Evolutionary conservation across 2,113 vertebrate species (phyloP).

Genomic region (Tamias sibiricus): DNA sequence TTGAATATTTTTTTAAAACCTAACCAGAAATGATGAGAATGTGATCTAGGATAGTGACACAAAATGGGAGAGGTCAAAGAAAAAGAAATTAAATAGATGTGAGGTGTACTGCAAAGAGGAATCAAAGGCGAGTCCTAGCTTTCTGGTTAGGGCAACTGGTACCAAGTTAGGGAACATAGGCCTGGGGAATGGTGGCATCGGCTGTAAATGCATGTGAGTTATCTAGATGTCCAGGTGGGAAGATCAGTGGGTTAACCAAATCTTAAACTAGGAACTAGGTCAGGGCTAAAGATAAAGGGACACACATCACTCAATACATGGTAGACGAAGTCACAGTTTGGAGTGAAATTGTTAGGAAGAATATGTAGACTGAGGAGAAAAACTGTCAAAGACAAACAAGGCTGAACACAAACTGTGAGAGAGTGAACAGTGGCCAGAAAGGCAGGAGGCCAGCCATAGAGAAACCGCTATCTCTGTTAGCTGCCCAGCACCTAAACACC

Average conservation of each 20-base stretch:
- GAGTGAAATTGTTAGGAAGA: neutral
- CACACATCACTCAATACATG: neutral
- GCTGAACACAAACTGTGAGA: neutral
- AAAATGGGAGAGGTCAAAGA: conserved; percentile 16
- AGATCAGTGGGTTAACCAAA: neutral
- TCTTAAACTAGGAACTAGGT: neutral
- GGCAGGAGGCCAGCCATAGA: neutral
- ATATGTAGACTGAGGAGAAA: neutral
- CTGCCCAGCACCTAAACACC: neutral
- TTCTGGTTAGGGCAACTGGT: neutral
- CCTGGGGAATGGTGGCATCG: neutral
- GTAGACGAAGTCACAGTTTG: neutral
- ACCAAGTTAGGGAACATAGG: neutral
- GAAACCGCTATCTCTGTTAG: neutral
- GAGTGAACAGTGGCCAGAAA: neutral
- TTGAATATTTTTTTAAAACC: neutral
- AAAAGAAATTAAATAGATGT: neutral
- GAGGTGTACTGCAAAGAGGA: neutral
- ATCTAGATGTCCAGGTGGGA: neutral
- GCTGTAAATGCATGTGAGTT: conserved; percentile 1
- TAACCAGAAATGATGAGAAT: neutral
- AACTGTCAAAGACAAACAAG: neutral
- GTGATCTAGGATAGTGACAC: neutral
- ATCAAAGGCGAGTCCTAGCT: neutral
- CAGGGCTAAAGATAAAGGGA: neutral